Conservation (phyloP, 2,113 vertebrate species). For the Phrynocephalus versicolor region DNA sequence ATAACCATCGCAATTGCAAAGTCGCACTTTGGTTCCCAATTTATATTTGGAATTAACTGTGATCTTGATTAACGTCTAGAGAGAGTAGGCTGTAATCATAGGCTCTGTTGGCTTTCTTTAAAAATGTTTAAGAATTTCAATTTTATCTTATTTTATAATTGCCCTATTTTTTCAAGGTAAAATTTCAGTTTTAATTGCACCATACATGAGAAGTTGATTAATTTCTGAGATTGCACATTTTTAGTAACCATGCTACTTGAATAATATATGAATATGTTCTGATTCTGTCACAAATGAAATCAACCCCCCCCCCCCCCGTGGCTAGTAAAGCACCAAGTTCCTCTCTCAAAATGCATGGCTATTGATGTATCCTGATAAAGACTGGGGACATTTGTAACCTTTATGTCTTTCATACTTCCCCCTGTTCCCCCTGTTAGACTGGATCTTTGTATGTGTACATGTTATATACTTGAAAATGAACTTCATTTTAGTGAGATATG, state of each 20-base stretch:
- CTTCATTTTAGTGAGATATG: background rate
- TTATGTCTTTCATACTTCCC: background rate
- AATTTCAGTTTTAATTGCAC: conserved; percentile 39
- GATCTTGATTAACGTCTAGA: rapidly evolving
- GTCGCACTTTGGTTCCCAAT: background rate
- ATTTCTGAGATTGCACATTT: background rate
- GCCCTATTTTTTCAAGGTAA: conserved; percentile 15
- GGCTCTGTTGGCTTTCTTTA: background rate
- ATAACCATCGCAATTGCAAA: background rate
- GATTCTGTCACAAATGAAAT: background rate
- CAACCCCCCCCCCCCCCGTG: no score
- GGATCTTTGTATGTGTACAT: background rate
- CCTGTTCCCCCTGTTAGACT: background rate
- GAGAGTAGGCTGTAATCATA: background rate
- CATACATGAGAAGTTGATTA: background rate
- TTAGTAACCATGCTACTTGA: background rate
- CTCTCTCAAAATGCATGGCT: background rate
- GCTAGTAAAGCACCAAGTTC: no score
- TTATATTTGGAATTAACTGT: background rate
- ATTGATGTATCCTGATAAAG: background rate
- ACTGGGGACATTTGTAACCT: background rate
- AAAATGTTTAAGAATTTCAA: conserved; percentile 9
- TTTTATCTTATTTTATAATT: conserved; percentile 40
- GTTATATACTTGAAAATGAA: background rate
- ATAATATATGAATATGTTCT: background rate